Percentiles rank a stretch among this genome's conserved stretches.
These are phyloP conservation scores for Pyrgus malvae DNA, from an alignment of 2,888 invertebrate genomes.

Conservation along the genomic window DNA sequence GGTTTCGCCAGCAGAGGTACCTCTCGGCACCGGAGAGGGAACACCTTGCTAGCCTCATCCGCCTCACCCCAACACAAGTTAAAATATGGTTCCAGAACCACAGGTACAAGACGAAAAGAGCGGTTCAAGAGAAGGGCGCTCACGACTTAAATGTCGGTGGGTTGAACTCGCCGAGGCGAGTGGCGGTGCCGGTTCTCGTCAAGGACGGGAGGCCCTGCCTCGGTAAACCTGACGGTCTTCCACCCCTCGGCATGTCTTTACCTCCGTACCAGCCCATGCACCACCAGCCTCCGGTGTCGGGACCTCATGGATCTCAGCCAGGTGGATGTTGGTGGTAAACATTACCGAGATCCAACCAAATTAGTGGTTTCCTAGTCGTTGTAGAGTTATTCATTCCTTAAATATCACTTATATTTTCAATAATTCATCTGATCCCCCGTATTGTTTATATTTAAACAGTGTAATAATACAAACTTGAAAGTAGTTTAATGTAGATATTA, in stretches of 20 bases:
- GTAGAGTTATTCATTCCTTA: constrained; percentile 29
- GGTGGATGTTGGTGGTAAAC: constrained; percentile 82
- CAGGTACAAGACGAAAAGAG: constrained; percentile 99
- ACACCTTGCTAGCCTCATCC: constrained; percentile 96
- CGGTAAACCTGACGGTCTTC: constrained; percentile 79
- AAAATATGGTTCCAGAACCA: constrained; percentile 99
- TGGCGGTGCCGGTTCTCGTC: constrained; percentile 96
- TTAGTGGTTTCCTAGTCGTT: constrained; percentile 67
- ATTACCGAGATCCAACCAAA: constrained; percentile 29
- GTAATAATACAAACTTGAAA: background rate
- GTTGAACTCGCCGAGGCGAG: constrained; percentile 92
- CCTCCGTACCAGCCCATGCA: constrained; percentile 77
- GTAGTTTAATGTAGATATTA: background rate
- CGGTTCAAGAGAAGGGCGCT: constrained; percentile 94
- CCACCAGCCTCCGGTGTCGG: constrained; percentile 63
- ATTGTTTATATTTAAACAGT: background rate
- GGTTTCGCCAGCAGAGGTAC: constrained; percentile 97
- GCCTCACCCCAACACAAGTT: constrained; percentile 97
- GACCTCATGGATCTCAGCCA: constrained; percentile 59
- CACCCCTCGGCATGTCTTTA: constrained; percentile 70
- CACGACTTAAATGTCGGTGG: constrained; percentile 85
- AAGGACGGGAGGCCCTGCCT: constrained; percentile 96
- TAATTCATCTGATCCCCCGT: background rate
- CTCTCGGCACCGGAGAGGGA: constrained; percentile 98
- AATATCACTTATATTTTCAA: background rate